Evolutionary conservation across 2,113 vertebrate species (phyloP).

Genomic region (Acrocephalus kingi): DNA sequence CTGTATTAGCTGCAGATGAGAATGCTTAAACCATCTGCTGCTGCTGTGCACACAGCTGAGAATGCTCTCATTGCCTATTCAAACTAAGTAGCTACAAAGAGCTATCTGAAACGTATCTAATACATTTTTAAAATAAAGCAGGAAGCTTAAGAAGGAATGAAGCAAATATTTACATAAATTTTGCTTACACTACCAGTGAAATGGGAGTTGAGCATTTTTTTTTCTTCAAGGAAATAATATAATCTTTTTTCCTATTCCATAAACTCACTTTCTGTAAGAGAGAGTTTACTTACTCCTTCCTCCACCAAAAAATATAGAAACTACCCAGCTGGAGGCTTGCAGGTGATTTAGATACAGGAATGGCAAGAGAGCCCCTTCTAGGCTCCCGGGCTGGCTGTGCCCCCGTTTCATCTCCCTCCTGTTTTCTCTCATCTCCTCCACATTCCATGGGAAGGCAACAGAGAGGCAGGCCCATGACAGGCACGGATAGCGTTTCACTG

Average conservation of each 20-base stretch:
- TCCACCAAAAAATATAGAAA: not conserved
- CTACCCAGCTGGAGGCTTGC: not conserved
- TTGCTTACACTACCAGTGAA: not conserved
- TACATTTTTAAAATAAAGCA: not conserved
- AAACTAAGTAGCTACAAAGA: not conserved
- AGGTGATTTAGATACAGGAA: slow-evolving; percentile 2
- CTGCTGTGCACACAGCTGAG: not conserved
- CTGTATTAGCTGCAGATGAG: not conserved
- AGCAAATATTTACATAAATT: not conserved
- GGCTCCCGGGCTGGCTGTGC: not conserved
- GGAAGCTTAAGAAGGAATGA: not conserved
- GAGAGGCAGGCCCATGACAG: slow-evolving; percentile 57
- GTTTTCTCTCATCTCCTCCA: slow-evolving; percentile 84
- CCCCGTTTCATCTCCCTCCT: slow-evolving; percentile 67
- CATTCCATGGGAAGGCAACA: slow-evolving; percentile 78
- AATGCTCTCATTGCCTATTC: not conserved
- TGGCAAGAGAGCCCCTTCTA: not conserved
- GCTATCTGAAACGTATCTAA: not conserved
- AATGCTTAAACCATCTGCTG: not conserved
- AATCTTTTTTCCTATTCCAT: not conserved
- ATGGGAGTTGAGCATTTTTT: not conserved
- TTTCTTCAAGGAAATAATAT: not conserved
- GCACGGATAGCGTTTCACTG: slow-evolving; percentile 5
- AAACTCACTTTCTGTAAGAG: not conserved
- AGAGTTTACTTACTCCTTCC: not conserved